phyloP scores from a whole-genome alignment of 1,140 invertebrate genomes.

The Argopecten irradians region DNA sequence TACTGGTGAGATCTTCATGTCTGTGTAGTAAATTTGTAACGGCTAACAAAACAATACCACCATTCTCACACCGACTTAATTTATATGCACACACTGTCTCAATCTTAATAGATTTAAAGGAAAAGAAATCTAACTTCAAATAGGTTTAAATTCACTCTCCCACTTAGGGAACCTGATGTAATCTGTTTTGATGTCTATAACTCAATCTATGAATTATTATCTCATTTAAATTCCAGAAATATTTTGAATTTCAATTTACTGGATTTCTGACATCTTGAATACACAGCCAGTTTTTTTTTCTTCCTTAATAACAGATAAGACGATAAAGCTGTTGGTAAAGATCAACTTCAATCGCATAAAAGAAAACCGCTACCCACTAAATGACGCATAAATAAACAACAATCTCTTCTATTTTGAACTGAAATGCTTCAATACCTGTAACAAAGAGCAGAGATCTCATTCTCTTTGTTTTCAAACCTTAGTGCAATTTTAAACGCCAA shows the following conservation, averaged over 20 bases:
- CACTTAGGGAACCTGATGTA: not conserved
- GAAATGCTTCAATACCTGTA: too few relatives aligned
- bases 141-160: not conserved
- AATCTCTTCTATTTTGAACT: too few relatives aligned
- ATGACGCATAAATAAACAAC: too few relatives aligned
- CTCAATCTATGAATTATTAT: not conserved
- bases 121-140: not conserved
- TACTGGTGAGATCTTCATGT: not conserved
- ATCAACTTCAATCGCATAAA: not conserved
- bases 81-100: not conserved
- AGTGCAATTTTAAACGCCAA: too few relatives aligned
- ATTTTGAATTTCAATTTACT: not conserved
- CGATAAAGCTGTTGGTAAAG: not conserved
- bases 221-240: not conserved
- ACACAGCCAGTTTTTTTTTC: too few relatives aligned
- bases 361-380: not conserved
- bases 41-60: not conserved
- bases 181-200: not conserved
- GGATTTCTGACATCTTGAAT: not conserved
- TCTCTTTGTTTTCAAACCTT: not conserved
- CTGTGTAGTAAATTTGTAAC: not conserved
- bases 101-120: not conserved
- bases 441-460: too few relatives aligned
- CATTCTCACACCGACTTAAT: not conserved
- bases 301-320: not conserved